phyloP scores from a whole-genome alignment of 2,888 invertebrate species.

The Rotaria magnacalcarata region DNA sequence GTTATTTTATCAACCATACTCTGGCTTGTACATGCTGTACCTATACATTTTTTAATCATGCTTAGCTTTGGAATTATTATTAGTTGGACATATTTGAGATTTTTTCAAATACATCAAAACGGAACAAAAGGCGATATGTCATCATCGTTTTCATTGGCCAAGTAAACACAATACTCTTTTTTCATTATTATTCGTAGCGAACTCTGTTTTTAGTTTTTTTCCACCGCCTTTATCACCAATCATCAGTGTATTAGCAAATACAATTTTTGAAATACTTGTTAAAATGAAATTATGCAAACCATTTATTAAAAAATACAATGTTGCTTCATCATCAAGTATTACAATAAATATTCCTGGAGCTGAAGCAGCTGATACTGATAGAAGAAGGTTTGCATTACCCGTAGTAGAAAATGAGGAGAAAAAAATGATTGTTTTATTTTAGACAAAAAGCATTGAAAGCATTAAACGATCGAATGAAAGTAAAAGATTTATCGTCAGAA shows the following conservation, averaged over 20 bases:
- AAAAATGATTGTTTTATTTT: background rate
- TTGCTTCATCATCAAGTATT: conserved; percentile 64
- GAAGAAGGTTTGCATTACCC: conserved; percentile 63
- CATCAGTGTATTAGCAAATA: conserved; percentile 77
- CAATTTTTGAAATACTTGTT: conserved; percentile 76
- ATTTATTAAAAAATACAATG: conserved; percentile 73
- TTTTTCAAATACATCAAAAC: conserved; percentile 89
- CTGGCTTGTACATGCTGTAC: conserved; percentile 76
- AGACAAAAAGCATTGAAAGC: conserved; percentile 89
- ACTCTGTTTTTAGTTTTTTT: conserved; percentile 71
- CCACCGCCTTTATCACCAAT: conserved; percentile 89
- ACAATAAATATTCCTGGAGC: conserved; percentile 74
- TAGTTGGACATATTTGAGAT: conserved; percentile 88
- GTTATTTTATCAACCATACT: conserved; percentile 73
- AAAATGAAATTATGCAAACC: conserved; percentile 75
- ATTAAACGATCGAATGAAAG: conserved; percentile 74
- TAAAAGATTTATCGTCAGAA: background rate
- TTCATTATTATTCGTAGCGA: background rate
- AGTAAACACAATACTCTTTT: conserved; percentile 25
- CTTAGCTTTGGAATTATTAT: conserved; percentile 82
- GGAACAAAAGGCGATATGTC: conserved; percentile 88
- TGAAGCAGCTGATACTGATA: conserved; percentile 86
- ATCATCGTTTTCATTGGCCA: conserved; percentile 87
- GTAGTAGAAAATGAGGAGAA: too few relatives aligned
- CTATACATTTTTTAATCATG: conserved; percentile 90